Evolutionary conservation across 2,888 invertebrate genomes (phyloP).

Genomic region (Trachelus troglodyta): DNA sequence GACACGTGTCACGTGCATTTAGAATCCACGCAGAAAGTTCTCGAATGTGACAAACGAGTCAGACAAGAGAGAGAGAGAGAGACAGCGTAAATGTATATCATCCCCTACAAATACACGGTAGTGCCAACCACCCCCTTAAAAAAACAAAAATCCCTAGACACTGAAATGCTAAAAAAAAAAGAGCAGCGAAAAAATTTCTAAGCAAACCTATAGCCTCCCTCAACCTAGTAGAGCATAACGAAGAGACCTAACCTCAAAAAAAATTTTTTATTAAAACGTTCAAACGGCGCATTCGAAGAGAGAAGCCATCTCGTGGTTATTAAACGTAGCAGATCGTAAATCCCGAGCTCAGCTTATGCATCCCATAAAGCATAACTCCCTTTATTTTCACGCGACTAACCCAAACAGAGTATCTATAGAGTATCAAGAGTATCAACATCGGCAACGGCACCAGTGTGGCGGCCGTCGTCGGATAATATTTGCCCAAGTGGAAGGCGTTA

Average conservation of each 20-base stretch:
- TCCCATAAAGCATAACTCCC: slow-evolving; percentile 5
- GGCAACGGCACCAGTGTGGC: neutral
- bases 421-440: neutral
- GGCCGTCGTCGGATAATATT: slow-evolving; percentile 2
- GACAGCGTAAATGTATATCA: too few relatives aligned
- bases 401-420: slow-evolving; percentile 4
- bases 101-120: neutral
- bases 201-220: neutral
- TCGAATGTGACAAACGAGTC: neutral
- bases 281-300: neutral
- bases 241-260: neutral
- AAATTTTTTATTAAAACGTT: neutral
- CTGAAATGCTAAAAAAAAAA: neutral
- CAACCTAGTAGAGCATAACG: neutral
- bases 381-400: slow-evolving; percentile 1
- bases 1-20: neutral
- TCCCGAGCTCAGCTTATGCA: neutral
- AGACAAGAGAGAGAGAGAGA: neutral
- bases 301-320: too few relatives aligned
- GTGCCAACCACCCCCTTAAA: neutral
- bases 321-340: neutral
- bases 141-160: neutral
- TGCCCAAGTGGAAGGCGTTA: slow-evolving; percentile 7
- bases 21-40: neutral
- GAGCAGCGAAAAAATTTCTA: neutral